These are phyloP conservation scores for Clarias laeviceps DNA, from an alignment of 2,797 vertebrate species.

Conservation along the genomic window DNA sequence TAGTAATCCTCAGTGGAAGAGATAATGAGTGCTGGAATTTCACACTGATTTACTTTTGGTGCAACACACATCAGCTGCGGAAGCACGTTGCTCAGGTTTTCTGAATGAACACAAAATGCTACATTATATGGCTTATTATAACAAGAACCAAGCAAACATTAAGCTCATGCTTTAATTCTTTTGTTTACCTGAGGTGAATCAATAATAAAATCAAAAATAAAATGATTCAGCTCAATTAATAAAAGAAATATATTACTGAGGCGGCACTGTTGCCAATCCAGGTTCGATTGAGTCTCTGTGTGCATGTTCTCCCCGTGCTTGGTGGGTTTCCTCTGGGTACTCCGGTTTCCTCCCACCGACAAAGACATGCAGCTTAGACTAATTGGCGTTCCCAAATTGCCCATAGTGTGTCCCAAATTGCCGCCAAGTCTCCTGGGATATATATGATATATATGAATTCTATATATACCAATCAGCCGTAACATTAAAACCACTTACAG, in stretches of 20 bases:
- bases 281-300: too few relatives aligned
- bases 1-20: constrained; percentile 43
- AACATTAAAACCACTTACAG: too few relatives aligned
- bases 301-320: too few relatives aligned
- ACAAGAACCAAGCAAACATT: background rate
- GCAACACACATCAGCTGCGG: constrained; percentile 36
- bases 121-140: background rate
- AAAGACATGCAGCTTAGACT: too few relatives aligned
- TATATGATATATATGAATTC: background rate
- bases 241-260: too few relatives aligned
- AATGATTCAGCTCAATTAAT: background rate
- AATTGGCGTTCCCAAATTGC: too few relatives aligned
- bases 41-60: constrained; percentile 27
- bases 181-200: background rate
- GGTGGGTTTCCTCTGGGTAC: too few relatives aligned
- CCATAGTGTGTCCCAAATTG: too few relatives aligned
- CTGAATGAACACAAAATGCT: background rate
- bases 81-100: constrained; percentile 30
- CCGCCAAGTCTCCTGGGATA: too few relatives aligned
- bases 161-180: background rate
- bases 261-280: too few relatives aligned
- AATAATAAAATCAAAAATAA: background rate
- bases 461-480: background rate
- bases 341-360: too few relatives aligned
- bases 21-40: constrained; percentile 58